A percentile compares a stretch with the other conserved stretches of the same genome.
These are phyloP conservation scores for Andrena minutula DNA, from an alignment of 2,888 invertebrate species.

Conservation along the genomic window DNA sequence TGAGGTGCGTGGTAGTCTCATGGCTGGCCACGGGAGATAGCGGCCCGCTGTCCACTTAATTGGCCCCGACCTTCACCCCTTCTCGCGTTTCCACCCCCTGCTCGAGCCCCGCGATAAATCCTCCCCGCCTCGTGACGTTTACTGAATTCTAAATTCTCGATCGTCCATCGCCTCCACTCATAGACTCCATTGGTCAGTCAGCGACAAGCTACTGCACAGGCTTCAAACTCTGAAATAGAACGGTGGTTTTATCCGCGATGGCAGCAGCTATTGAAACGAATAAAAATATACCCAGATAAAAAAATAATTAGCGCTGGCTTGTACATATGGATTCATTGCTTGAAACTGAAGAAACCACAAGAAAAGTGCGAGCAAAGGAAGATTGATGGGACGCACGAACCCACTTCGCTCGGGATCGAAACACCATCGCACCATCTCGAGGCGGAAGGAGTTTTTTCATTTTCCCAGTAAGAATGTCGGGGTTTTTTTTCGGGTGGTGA, in stretches of 20 bases:
- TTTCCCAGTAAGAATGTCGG: conserved; percentile 32
- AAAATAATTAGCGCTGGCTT: background rate
- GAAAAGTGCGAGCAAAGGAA: background rate
- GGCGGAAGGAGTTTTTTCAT: conserved; percentile 36
- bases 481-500: conserved; percentile 26
- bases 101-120: conserved; percentile 54
- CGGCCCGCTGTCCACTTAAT: conserved; percentile 79
- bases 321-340: conserved; percentile 16
- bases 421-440: conserved; percentile 4
- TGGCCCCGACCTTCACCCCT: conserved; percentile 76
- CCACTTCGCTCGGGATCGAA: background rate
- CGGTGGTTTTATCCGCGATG: too few relatives aligned
- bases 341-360: background rate
- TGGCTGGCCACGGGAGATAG: conserved; percentile 80
- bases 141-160: conserved; percentile 45
- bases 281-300: background rate
- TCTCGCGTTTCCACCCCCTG: conserved; percentile 61
- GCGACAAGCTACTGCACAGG: background rate
- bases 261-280: background rate
- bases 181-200: background rate
- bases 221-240: background rate
- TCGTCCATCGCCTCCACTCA: background rate
- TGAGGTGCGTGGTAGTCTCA: conserved; percentile 80
- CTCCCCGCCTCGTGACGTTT: conserved; percentile 47
- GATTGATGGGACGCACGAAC: background rate